Conservation (phyloP, 2,888 invertebrate genomes). For the Magallana nippona region DNA sequence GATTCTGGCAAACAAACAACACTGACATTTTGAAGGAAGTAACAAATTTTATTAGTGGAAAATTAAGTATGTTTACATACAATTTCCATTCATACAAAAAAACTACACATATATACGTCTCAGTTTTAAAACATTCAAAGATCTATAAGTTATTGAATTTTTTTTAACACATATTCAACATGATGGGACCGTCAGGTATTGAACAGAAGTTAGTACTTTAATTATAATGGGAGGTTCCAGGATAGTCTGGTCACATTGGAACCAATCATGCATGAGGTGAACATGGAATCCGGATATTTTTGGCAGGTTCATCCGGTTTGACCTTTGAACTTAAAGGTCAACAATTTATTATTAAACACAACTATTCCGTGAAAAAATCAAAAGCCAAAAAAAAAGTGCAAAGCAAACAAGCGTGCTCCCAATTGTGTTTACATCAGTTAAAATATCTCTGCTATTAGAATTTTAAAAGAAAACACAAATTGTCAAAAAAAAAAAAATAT, state of each 20-base stretch:
- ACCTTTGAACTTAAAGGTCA: slow-evolving; percentile 22
- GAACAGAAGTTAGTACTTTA: slow-evolving; percentile 20
- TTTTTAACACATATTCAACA: slow-evolving; percentile 5
- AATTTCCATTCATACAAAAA: slow-evolving; percentile 22
- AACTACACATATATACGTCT: slow-evolving; percentile 26
- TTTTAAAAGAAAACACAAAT: slow-evolving; percentile 11
- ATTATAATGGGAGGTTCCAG: slow-evolving; percentile 18
- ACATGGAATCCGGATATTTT: slow-evolving; percentile 9
- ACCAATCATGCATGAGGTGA: slow-evolving; percentile 27
- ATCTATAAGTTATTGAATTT: slow-evolving; percentile 21
- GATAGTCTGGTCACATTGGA: background rate
- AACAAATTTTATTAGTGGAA: slow-evolving; percentile 29
- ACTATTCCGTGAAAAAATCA: background rate
- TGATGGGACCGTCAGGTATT: background rate
- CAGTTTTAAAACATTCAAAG: slow-evolving; percentile 20
- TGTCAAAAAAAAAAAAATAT: background rate
- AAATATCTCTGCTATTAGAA: background rate
- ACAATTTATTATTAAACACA: background rate
- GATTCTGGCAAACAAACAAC: background rate
- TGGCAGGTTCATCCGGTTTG: slow-evolving; percentile 4
- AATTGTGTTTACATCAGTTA: slow-evolving; percentile 20
- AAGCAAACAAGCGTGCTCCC: slow-evolving; percentile 26
- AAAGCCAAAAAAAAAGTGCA: slow-evolving; percentile 6
- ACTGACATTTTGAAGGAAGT: slow-evolving; percentile 30
- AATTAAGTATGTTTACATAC: slow-evolving; percentile 31